These are phyloP conservation scores for Taeniopygia guttata DNA, from an alignment of 2,797 vertebrate genomes.

Conservation along the genomic window DNA sequence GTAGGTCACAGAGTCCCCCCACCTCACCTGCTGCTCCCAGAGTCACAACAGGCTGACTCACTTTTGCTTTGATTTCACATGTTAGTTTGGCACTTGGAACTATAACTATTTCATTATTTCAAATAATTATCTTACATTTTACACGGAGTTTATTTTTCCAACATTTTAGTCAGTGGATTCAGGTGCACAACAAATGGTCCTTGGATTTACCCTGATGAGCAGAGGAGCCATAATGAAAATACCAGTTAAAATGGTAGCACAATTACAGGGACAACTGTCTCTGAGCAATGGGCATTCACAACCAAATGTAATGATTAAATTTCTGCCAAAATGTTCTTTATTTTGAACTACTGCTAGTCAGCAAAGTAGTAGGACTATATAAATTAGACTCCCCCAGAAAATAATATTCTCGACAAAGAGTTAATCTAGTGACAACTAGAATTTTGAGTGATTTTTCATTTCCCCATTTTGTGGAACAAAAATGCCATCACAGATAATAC, in stretches of 20 bases:
- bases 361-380: not conserved
- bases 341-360: not conserved
- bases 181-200: not conserved
- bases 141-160: not conserved
- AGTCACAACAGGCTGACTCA: not conserved
- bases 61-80: not conserved
- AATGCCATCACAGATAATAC: not conserved
- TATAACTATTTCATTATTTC: constrained; percentile 10
- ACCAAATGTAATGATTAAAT: not conserved
- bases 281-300: not conserved
- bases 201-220: not conserved
- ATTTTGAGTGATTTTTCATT: not conserved
- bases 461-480: not conserved
- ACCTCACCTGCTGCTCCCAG: not conserved
- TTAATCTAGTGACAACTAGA: not conserved
- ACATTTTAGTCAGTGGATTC: not conserved
- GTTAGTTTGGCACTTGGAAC: not conserved
- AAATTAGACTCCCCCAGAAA: not conserved
- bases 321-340: not conserved
- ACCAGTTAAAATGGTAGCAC: not conserved
- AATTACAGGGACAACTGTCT: not conserved
- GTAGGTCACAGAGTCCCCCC: not conserved
- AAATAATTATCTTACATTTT: not conserved
- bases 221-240: constrained; percentile 13
- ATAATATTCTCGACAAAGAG: not conserved